Base-by-base conservation (phyloP, 2,797 vertebrate genomes). In the Ctenosaura bakeri region DNA sequence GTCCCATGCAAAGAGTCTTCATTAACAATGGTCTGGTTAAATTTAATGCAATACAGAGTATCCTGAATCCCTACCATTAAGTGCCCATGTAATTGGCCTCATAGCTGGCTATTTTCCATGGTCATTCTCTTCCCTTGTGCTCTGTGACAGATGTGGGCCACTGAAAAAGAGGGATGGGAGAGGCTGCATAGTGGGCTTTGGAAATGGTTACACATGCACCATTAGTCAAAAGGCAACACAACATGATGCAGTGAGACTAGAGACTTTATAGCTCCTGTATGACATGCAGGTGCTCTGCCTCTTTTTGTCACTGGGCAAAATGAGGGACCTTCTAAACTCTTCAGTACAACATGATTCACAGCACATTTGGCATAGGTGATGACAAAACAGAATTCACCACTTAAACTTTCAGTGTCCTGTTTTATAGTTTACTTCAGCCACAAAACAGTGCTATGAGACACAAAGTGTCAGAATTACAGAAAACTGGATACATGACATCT, bases 401-500 rank as follows among this genome's bases (percentile, higher is more conserved):
- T 59, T 46, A 42, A 20, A 86, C 71, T 66, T 84, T 56, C 54
- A 13, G 2, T 35, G 56, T 20, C 14, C 54, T 6, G 9, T 81
- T 74, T 54, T 66, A 2, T 26, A 38, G 32, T 29, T 69, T 62
- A 81, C 52, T 64, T 50, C 38, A 38, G 38, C 69, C 54, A 35
- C 50, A 38, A 82, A 76, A 88, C 76, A 77, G 52, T 87, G 42
- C 56, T 69, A 46, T 1, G 86, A 89, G 90, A 94, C 86, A 4
- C 74, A 0, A 69, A 69, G 66, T 69, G 66, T 32, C 79, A 94
- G 85, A 78, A 94, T 32, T 64, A 93, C 84, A 90, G 88, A 90
- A 85, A 91, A 91, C 82, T 80, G 91, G 82, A 83, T 77, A 54
- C 91, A 84, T 91, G 90, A 87, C 77, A 92, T 86, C 66, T 79